Conservation (phyloP, 2,888 invertebrate genomes). For the Andrena praecox region DNA sequence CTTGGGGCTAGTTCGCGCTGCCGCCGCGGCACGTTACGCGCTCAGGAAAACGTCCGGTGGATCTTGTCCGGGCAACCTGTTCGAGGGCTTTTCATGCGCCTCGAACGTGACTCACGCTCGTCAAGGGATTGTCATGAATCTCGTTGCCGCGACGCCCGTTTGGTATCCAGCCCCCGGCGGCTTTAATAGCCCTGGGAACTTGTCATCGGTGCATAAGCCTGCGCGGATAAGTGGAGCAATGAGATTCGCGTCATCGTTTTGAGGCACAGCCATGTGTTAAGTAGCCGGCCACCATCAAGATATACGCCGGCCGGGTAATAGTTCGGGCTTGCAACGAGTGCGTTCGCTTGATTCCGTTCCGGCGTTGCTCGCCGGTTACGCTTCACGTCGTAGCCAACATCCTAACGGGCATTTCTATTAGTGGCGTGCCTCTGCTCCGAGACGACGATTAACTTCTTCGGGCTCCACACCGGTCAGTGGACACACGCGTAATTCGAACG, state of each 20-base stretch:
- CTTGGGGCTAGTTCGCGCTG: slow-evolving; percentile 59
- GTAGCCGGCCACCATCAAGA: slow-evolving; percentile 33
- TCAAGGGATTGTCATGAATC: slow-evolving; percentile 54
- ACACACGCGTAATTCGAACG: slow-evolving; percentile 14
- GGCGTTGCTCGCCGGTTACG: slow-evolving; percentile 48
- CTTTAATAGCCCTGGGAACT: slow-evolving; percentile 61
- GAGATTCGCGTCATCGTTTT: slow-evolving; percentile 51
- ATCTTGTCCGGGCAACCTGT: slow-evolving; percentile 49
- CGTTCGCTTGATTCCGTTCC: slow-evolving; percentile 43
- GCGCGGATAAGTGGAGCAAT: slow-evolving; percentile 59
- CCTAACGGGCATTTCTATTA: slow-evolving; percentile 59
- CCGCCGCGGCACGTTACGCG: slow-evolving; percentile 33
- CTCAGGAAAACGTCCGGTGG: slow-evolving; percentile 52
- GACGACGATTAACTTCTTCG: slow-evolving; percentile 45
- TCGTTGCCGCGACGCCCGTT: slow-evolving; percentile 33
- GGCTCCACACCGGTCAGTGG: slow-evolving; percentile 17
- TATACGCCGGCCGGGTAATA: slow-evolving; percentile 15
- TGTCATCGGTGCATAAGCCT: slow-evolving; percentile 33
- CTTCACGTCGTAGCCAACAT: slow-evolving; percentile 47
- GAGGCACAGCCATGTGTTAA: slow-evolving; percentile 11
- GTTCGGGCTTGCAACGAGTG: slow-evolving; percentile 15
- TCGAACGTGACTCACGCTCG: slow-evolving; percentile 40
- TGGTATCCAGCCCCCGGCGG: background rate
- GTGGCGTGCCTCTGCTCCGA: slow-evolving; percentile 21
- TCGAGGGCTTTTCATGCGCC: slow-evolving; percentile 53